A percentile compares a stretch with the other conserved stretches of the same genome.
These are phyloP conservation scores for Magallana gigas DNA, from an alignment of 1,140 invertebrate genomes.

Conservation along the genomic window DNA sequence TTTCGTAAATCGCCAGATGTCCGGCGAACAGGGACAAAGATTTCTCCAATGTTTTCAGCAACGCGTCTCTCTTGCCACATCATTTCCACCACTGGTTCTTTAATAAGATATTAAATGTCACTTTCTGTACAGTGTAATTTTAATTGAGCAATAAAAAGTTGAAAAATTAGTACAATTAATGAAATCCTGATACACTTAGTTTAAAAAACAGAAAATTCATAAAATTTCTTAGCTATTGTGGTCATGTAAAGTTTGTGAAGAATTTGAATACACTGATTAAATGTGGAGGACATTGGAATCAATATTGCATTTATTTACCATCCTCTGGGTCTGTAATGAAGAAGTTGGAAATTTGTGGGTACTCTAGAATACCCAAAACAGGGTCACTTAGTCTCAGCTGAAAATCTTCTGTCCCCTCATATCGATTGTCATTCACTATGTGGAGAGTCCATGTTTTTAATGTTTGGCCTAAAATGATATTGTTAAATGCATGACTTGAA, in stretches of 20 bases:
- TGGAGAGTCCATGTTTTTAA: conserved; percentile 77
- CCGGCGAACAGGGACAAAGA: conserved; percentile 76
- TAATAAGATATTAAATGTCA: background rate
- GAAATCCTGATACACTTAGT: too few relatives aligned
- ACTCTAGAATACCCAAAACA: conserved; percentile 75
- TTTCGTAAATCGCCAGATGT: conserved; percentile 76
- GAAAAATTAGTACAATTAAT: too few relatives aligned
- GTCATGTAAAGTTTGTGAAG: too few relatives aligned
- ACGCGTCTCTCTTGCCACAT: conserved; percentile 72
- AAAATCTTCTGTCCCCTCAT: conserved; percentile 76
- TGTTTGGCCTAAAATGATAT: conserved; percentile 70
- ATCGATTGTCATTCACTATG: conserved; percentile 75
- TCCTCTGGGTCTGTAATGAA: conserved; percentile 78
- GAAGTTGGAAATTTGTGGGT: conserved; percentile 71
- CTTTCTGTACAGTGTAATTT: too few relatives aligned
- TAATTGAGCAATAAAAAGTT: too few relatives aligned
- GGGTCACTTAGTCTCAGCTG: conserved; percentile 75
- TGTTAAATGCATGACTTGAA: background rate
- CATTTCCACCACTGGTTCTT: conserved; percentile 77
- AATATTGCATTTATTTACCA: conserved; percentile 68
- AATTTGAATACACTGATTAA: too few relatives aligned
- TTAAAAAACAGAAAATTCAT: too few relatives aligned
- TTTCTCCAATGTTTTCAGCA: conserved; percentile 75
- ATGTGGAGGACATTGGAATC: too few relatives aligned
- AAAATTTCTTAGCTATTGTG: too few relatives aligned